These are phyloP conservation scores for Cirrhinus mrigala DNA, from an alignment of 2,797 vertebrate species.

Conservation along the genomic window DNA sequence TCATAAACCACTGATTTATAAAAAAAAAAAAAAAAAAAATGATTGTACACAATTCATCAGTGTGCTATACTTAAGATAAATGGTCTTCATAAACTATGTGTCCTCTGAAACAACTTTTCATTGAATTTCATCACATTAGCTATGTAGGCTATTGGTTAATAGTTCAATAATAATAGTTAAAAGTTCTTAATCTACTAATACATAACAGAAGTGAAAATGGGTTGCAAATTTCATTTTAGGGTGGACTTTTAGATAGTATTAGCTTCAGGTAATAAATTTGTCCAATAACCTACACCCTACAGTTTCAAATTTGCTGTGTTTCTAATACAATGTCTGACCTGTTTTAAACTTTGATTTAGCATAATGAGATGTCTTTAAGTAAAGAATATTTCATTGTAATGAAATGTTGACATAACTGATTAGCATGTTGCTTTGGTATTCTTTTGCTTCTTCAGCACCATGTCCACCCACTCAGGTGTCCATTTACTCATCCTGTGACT, in stretches of 20 bases:
- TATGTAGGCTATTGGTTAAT: not conserved
- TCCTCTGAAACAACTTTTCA: not conserved
- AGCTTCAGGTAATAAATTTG: too few relatives aligned
- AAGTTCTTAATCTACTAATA: too few relatives aligned
- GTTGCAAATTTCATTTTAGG: not conserved
- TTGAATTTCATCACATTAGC: not conserved
- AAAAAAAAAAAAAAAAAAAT: too few relatives aligned
- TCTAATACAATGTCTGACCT: not conserved
- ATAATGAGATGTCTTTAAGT: not conserved
- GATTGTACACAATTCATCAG: too few relatives aligned
- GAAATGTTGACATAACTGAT: not conserved
- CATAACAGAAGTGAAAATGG: not conserved
- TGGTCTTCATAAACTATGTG: too few relatives aligned
- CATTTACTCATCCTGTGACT: slow-evolving; percentile 70
- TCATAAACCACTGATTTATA: not conserved
- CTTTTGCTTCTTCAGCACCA: slow-evolving; percentile 69
- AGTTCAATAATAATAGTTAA: too few relatives aligned
- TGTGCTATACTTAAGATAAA: too few relatives aligned
- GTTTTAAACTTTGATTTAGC: not conserved
- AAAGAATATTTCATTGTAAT: not conserved
- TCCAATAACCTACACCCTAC: too few relatives aligned
- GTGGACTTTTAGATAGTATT: not conserved
- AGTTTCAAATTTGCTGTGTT: too few relatives aligned
- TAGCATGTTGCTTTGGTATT: not conserved
- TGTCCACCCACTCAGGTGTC: slow-evolving; percentile 74